phyloP scores from a whole-genome alignment of 2,888 invertebrate species.

The Oeneis ivallda region DNA sequence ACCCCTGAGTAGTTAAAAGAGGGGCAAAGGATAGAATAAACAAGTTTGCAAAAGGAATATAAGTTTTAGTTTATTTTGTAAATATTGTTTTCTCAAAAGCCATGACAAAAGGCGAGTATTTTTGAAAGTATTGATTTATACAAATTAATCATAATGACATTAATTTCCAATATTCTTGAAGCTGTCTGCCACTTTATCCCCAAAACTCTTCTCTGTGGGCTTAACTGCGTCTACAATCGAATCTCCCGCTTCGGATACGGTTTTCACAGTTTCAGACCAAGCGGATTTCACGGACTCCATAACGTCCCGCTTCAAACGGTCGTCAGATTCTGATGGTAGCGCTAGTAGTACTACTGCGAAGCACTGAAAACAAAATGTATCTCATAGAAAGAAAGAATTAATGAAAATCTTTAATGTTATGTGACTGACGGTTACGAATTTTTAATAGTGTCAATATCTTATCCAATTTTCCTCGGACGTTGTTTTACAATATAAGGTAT shows the following conservation, averaged over 20 bases:
- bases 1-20: too few relatives aligned
- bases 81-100: too few relatives aligned
- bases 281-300: constrained; percentile 70
- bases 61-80: too few relatives aligned
- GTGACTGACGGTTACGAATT: too few relatives aligned
- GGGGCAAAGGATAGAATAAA: too few relatives aligned
- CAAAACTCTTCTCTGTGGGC: constrained; percentile 65
- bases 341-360: constrained; percentile 44
- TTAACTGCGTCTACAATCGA: constrained; percentile 70
- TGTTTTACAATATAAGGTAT: too few relatives aligned
- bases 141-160: constrained; percentile 23
- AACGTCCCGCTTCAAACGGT: constrained; percentile 61
- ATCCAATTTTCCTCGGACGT: too few relatives aligned
- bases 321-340: constrained; percentile 46
- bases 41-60: too few relatives aligned
- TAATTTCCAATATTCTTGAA: constrained; percentile 56
- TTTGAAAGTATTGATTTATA: not conserved
- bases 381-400: too few relatives aligned
- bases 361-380: constrained; percentile 22
- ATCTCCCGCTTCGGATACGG: constrained; percentile 65
- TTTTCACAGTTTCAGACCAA: constrained; percentile 64
- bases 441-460: too few relatives aligned
- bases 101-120: not conserved
- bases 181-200: constrained; percentile 64
- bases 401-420: too few relatives aligned